Conservation (phyloP, 2,797 vertebrate genomes). For the Cossypha polioptera region DNA sequence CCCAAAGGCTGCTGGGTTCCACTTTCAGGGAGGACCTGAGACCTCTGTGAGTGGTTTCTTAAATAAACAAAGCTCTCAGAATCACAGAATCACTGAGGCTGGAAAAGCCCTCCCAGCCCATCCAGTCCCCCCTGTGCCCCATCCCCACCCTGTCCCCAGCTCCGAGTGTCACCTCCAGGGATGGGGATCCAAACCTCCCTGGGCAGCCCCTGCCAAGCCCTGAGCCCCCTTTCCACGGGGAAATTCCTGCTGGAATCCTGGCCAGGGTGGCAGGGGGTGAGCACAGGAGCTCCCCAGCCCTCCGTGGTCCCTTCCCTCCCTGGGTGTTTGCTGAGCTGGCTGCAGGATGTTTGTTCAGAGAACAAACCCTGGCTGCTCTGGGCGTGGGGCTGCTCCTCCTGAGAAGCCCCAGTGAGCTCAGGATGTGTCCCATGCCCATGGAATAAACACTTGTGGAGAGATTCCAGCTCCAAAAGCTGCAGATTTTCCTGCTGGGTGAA, state of each 20-base stretch:
- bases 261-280: not conserved
- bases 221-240: fast-evolving
- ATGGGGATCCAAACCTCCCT: too few species aligned
- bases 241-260: not conserved
- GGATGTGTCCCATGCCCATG: not conserved
- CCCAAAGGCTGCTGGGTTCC: not conserved
- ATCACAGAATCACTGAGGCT: not conserved
- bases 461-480: not conserved
- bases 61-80: not conserved
- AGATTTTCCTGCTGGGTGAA: too few species aligned
- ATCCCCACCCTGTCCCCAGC: not conserved
- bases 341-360: not conserved
- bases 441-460: not conserved
- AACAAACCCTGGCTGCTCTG: not conserved
- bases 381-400: not conserved
- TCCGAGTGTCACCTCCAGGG: not conserved
- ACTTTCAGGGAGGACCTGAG: not conserved
- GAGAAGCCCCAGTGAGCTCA: not conserved
- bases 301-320: fast-evolving
- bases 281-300: not conserved
- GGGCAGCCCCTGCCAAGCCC: not conserved
- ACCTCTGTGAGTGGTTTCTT: not conserved
- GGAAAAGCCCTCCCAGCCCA: not conserved
- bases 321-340: not conserved
- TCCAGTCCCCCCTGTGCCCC: fast-evolving